These are phyloP conservation scores for Brachylomia viminalis DNA, from an alignment of 2,888 invertebrate species.

Conservation along the genomic window DNA sequence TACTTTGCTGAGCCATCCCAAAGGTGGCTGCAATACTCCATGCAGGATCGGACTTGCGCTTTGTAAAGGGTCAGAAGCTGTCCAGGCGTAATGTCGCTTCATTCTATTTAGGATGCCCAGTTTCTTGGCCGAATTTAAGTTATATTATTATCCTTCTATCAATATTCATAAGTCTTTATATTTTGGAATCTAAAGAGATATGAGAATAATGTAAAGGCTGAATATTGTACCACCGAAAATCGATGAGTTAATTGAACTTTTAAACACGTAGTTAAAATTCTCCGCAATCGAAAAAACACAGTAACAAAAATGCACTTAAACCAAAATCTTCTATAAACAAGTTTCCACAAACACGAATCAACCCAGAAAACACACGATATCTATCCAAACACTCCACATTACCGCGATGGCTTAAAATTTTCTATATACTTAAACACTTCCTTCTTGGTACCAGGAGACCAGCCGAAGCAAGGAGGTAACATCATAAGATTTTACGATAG, in stretches of 20 bases:
- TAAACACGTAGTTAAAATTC: neutral
- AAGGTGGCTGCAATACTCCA: no score
- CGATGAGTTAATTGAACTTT: neutral
- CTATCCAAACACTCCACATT: conserved; percentile 19
- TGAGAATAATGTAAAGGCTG: neutral
- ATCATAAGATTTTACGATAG: conserved; percentile 83
- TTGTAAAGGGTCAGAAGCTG: no score
- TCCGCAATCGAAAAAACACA: neutral
- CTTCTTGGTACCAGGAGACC: conserved; percentile 58
- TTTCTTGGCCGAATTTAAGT: no score
- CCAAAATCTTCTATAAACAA: neutral
- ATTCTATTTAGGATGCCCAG: no score
- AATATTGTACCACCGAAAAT: neutral
- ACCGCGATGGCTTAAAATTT: conserved; percentile 28
- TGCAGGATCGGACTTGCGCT: no score
- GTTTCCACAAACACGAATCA: conserved; percentile 24
- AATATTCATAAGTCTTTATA: neutral
- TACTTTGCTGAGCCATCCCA: no score
- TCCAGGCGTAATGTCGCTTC: no score
- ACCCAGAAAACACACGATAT: conserved; percentile 46
- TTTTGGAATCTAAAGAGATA: neutral
- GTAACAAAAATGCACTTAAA: neutral
- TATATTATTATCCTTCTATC: neutral
- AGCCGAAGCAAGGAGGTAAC: conserved; percentile 72
- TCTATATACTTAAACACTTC: conserved; percentile 47